phyloP scores from a whole-genome alignment of 2,888 invertebrate species.

The Trachelus stipa region DNA sequence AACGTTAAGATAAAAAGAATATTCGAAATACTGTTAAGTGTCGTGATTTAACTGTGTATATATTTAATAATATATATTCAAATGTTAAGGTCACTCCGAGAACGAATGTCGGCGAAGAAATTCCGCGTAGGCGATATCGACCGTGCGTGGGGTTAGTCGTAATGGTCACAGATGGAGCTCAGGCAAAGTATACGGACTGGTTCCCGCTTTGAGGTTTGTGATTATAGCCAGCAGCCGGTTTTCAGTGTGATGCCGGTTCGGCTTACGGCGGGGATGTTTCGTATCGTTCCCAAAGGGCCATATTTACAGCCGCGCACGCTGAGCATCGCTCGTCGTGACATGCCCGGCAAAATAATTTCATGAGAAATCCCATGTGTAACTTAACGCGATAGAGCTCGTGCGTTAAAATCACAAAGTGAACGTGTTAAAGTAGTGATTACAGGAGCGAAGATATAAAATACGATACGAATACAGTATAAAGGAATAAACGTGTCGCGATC shows the following conservation, averaged over 20 bases:
- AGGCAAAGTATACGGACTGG: constrained; percentile 9
- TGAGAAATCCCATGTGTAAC: background rate
- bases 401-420: background rate
- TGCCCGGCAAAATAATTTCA: background rate
- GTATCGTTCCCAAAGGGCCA: constrained; percentile 29
- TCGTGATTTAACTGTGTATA: background rate
- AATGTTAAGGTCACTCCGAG: background rate
- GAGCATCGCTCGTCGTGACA: background rate
- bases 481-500: background rate
- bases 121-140: constrained; percentile 15
- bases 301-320: constrained; percentile 3
- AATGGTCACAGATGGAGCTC: constrained; percentile 18
- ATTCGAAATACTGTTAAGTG: background rate
- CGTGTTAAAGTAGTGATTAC: background rate
- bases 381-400: background rate
- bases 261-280: constrained; percentile 47
- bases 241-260: constrained; percentile 52
- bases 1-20: background rate
- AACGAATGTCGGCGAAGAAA: background rate
- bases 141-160: constrained; percentile 13
- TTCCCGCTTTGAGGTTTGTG: constrained; percentile 21
- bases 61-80: background rate
- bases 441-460: background rate
- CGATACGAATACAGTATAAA: background rate
- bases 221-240: constrained; percentile 34